phyloP scores from a whole-genome alignment of 1,140 invertebrate genomes.

The Drosophila eugracilis region DNA sequence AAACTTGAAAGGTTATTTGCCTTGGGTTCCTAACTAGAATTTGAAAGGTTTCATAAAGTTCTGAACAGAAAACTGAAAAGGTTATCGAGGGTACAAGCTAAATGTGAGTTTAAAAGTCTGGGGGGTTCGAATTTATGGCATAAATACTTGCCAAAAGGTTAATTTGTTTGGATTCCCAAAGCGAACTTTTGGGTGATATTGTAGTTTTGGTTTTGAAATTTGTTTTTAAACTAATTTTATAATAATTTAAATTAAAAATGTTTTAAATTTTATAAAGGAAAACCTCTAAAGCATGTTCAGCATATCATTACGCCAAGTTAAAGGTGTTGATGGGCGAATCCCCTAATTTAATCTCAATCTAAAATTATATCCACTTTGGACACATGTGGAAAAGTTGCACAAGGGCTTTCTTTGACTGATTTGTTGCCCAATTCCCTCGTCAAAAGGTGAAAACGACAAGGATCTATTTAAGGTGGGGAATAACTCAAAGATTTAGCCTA shows the following conservation, averaged over 20 bases:
- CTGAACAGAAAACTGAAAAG: constrained; percentile 32
- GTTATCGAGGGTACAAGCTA: constrained; percentile 10
- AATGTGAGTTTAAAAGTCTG: constrained; percentile 28
- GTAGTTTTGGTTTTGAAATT: neutral
- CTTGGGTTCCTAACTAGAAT: constrained; percentile 20
- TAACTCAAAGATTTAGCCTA: constrained; percentile 16
- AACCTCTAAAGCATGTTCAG: too few species aligned
- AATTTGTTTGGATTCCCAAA: constrained; percentile 19
- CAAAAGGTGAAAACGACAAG: constrained; percentile 7
- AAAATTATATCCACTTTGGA: neutral
- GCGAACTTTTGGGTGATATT: neutral
- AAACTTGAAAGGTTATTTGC: constrained; percentile 41
- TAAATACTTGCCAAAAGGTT: constrained; percentile 22
- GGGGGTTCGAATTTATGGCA: neutral
- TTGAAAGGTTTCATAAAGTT: constrained; percentile 24
- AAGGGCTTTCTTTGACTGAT: constrained; percentile 5
- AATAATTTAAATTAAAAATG: too few species aligned
- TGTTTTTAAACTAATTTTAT: too few species aligned
- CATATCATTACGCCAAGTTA: too few species aligned
- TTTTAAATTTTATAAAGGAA: too few species aligned
- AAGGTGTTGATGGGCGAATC: neutral
- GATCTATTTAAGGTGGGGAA: constrained; percentile 18
- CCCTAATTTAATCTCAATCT: neutral
- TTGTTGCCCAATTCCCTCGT: constrained; percentile 15
- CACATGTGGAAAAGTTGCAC: neutral